Percentiles rank a stretch among this genome's conserved stretches.
These are phyloP conservation scores for Allacma fusca DNA, from an alignment of 2,888 invertebrate species.

Conservation along the genomic window DNA sequence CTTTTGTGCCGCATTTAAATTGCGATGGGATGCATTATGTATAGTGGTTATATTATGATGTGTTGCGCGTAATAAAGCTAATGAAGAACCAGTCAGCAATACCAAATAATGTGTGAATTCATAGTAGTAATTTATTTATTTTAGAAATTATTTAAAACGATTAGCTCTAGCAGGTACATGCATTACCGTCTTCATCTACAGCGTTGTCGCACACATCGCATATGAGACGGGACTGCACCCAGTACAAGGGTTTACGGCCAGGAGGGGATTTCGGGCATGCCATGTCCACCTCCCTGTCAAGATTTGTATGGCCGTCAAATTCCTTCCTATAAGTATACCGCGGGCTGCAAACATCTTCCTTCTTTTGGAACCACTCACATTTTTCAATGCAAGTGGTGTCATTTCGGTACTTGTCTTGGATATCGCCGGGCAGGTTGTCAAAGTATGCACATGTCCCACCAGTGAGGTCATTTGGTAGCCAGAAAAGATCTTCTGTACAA, in stretches of 20 bases:
- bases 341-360: constrained; percentile 12
- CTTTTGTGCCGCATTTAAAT: too few species aligned
- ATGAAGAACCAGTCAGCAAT: too few species aligned
- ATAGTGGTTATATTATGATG: too few species aligned
- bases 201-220: constrained; percentile 6
- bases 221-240: not conserved
- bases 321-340: constrained; percentile 9
- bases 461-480: constrained; percentile 7
- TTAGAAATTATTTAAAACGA: too few species aligned
- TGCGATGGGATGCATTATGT: too few species aligned
- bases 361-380: constrained; percentile 32
- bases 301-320: not conserved
- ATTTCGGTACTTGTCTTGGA: not conserved
- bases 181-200: not conserved
- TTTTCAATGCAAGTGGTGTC: constrained; percentile 17
- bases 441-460: constrained; percentile 37
- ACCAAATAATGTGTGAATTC: too few species aligned
- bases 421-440: not conserved
- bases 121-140: too few species aligned
- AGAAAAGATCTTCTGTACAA: constrained; percentile 21
- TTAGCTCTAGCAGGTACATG: not conserved
- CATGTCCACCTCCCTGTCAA: not conserved
- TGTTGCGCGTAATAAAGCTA: too few species aligned
- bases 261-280: constrained; percentile 7
- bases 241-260: not conserved